Evolutionary conservation across 2,888 invertebrate species (phyloP).

Genomic region (Dasysyrphus tricinctus): DNA sequence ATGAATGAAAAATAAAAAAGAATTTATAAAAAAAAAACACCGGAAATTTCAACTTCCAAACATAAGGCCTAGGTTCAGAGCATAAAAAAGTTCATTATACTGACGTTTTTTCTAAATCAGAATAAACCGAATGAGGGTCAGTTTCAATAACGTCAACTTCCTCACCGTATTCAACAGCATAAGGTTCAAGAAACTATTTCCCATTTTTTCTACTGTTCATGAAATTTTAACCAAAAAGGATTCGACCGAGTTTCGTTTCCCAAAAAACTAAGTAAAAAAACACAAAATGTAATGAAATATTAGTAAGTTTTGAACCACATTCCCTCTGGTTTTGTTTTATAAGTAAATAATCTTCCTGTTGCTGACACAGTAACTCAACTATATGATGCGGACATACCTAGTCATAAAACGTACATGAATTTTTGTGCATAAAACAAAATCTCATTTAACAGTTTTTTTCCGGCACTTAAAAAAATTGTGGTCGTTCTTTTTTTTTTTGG

Average conservation of each 20-base stretch:
- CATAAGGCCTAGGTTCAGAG: too few species aligned
- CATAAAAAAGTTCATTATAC: too few species aligned
- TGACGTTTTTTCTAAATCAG: too few species aligned
- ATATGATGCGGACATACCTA: constrained; percentile 7
- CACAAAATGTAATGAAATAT: not conserved
- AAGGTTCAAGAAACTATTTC: too few species aligned
- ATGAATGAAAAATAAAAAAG: too few species aligned
- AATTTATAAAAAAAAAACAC: too few species aligned
- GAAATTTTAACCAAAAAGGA: not conserved
- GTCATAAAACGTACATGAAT: not conserved
- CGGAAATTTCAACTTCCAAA: too few species aligned
- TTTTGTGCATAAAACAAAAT: not conserved
- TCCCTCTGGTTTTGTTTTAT: not conserved
- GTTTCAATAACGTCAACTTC: too few species aligned
- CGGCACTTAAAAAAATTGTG: constrained; percentile 35
- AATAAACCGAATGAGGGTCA: too few species aligned
- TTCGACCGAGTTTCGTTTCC: not conserved
- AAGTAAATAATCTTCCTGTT: constrained; percentile 28
- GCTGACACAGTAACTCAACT: constrained; percentile 34
- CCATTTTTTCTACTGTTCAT: too few species aligned
- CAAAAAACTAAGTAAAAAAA: not conserved
- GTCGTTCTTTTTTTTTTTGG: not conserved
- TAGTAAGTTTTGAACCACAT: constrained; percentile 14
- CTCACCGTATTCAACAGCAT: too few species aligned
- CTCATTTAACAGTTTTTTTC: constrained; percentile 37